A percentile compares a stretch with the other conserved stretches of the same genome.
phyloP scores from a whole-genome alignment of 2,113 vertebrate genomes.

The Ranitomeya variabilis region DNA sequence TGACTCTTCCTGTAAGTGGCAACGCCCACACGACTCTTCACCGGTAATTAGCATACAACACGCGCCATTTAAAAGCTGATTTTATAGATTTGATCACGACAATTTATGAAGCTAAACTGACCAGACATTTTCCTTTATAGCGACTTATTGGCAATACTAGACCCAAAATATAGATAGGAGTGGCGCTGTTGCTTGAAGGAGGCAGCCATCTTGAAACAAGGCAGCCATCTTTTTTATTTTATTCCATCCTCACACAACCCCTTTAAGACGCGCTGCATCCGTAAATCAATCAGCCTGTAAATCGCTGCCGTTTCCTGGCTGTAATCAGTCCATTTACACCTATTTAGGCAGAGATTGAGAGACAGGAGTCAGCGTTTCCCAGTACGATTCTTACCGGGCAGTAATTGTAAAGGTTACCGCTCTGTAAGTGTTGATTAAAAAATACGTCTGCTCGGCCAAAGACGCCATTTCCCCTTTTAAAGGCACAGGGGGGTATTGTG shows the following conservation, averaged over 20 bases:
- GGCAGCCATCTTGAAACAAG: not conserved
- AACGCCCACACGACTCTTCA: no score
- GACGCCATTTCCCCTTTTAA: slow-evolving; percentile 10
- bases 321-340: not conserved
- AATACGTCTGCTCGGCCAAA: slow-evolving; percentile 14
- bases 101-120: no score
- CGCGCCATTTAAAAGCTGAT: no score
- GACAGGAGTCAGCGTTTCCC: not conserved
- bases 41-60: no score
- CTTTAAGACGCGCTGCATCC: not conserved
- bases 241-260: not conserved
- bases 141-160: not conserved
- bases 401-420: slow-evolving; percentile 23
- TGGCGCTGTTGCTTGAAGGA: not conserved
- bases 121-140: not conserved
- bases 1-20: no score
- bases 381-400: no score
- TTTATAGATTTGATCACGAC: no score
- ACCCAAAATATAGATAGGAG: not conserved
- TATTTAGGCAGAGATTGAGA: not conserved
- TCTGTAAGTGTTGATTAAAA: slow-evolving; percentile 43
- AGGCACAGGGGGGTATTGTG: not conserved
- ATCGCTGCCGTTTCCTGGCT: not conserved
- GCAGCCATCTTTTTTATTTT: not conserved
- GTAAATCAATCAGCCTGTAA: not conserved